Evolutionary conservation across 2,888 invertebrate species (phyloP).

Genomic region (Cryptophagus acutangulus): DNA sequence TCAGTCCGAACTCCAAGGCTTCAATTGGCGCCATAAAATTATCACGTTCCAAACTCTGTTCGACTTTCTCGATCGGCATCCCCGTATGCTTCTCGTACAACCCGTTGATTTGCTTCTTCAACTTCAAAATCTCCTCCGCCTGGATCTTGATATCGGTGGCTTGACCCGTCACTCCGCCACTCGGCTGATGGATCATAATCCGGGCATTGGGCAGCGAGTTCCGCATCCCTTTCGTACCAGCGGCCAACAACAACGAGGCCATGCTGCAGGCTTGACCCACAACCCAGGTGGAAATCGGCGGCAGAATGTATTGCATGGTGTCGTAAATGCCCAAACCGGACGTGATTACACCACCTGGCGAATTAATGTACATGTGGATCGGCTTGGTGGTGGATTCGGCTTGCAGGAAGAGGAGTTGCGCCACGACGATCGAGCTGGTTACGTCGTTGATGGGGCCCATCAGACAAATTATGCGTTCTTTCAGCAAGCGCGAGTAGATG

Average conservation of each 20-base stretch:
- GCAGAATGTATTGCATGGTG: conserved; percentile 97
- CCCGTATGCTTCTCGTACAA: conserved; percentile 80
- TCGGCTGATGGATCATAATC: conserved; percentile 97
- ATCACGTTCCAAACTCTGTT: conserved; percentile 84
- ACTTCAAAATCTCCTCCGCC: conserved; percentile 90
- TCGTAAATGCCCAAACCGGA: conserved; percentile 96
- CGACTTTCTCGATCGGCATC: conserved; percentile 56
- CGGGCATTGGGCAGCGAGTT: conserved; percentile 91
- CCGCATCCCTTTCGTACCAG: conserved; percentile 87
- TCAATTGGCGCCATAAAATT: conserved; percentile 86
- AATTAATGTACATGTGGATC: conserved; percentile 94
- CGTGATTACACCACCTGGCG: conserved; percentile 89
- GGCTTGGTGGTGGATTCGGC: conserved; percentile 93
- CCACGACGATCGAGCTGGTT: conserved; percentile 85
- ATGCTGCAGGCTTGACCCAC: conserved; percentile 95
- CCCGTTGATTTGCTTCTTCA: conserved; percentile 81
- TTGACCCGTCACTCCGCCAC: conserved; percentile 83
- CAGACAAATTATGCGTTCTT: conserved; percentile 93
- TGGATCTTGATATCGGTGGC: conserved; percentile 97
- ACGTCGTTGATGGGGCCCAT: conserved; percentile 94
- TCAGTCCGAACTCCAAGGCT: conserved; percentile 86
- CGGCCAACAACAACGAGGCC: conserved; percentile 87
- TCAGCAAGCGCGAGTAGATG: conserved; percentile 90
- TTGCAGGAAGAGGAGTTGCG: conserved; percentile 87
- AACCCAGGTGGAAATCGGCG: conserved; percentile 92